Evolutionary conservation across 2,113 vertebrate species (phyloP).

Genomic region (Malurus elegans): DNA sequence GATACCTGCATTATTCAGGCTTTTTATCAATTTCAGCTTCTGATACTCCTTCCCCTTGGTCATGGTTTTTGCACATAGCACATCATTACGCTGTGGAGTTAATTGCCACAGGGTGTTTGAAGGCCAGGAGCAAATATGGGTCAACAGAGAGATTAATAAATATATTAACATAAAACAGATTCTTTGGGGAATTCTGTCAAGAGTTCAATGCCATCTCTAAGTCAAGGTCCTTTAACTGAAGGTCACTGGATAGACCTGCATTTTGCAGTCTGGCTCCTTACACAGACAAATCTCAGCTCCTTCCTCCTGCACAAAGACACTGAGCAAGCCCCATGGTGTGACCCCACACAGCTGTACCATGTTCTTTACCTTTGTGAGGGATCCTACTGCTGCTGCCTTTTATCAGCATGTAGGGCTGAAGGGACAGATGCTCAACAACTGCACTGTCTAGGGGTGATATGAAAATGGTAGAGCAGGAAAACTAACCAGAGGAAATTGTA

Average conservation of each 20-base stretch:
- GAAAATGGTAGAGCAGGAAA: neutral
- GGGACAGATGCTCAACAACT: neutral
- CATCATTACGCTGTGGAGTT: neutral
- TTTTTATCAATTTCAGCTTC: neutral
- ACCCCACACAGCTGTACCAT: neutral
- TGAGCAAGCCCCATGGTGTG: neutral
- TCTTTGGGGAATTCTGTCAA: neutral
- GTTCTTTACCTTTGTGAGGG: neutral
- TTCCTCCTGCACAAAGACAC: neutral
- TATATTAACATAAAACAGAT: neutral
- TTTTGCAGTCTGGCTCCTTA: neutral
- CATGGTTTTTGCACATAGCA: neutral
- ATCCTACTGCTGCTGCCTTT: neutral
- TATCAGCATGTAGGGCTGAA: neutral
- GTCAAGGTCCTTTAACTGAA: neutral
- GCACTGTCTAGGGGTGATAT: neutral
- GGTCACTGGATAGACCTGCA: neutral
- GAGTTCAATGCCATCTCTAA: neutral
- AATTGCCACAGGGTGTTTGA: slow-evolving; percentile 9
- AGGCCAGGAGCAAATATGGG: neutral
- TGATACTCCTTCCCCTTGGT: neutral
- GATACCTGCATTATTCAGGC: neutral
- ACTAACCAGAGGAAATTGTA: neutral
- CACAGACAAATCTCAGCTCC: neutral
- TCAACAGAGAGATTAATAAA: neutral